Conservation (phyloP, 2,888 invertebrate species). For the Polietes domitor region DNA sequence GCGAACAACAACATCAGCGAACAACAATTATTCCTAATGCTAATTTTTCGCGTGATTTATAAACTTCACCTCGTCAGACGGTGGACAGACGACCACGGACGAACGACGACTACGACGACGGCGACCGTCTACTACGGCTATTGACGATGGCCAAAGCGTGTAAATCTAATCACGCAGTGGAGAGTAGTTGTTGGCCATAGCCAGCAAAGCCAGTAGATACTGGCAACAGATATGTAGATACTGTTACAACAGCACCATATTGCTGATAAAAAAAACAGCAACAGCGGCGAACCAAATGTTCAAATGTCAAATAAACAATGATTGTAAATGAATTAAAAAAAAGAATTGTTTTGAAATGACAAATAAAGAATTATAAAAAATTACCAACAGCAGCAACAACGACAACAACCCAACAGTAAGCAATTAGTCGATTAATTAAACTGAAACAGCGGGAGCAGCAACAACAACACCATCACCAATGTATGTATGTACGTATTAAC, state of each 20-base stretch:
- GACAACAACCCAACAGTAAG: constrained; percentile 47
- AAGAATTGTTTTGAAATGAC: constrained; percentile 25
- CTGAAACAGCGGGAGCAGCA: constrained; percentile 40
- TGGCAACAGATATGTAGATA: constrained; percentile 14
- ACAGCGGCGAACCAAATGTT: background rate
- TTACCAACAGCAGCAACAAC: constrained; percentile 36
- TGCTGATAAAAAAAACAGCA: constrained; percentile 3
- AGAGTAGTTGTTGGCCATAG: background rate
- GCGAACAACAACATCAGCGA: constrained; percentile 16
- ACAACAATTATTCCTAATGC: constrained; percentile 62
- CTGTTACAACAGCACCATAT: constrained; percentile 29
- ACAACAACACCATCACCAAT: background rate
- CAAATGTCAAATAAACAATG: constrained; percentile 60
- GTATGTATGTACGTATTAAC: no score
- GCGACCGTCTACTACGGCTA: background rate
- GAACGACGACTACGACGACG: background rate
- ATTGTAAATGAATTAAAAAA: constrained; percentile 63
- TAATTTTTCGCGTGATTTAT: constrained; percentile 67
- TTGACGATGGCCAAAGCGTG: constrained; percentile 14
- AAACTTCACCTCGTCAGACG: constrained; percentile 58
- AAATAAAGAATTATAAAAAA: constrained; percentile 59
- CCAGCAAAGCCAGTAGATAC: background rate
- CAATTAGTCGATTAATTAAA: constrained; percentile 66
- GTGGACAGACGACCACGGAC: background rate
- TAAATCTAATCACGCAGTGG: constrained; percentile 60